Base-by-base conservation (phyloP, 1,140 invertebrate species). In the Leptoteleia sp. region DNA sequence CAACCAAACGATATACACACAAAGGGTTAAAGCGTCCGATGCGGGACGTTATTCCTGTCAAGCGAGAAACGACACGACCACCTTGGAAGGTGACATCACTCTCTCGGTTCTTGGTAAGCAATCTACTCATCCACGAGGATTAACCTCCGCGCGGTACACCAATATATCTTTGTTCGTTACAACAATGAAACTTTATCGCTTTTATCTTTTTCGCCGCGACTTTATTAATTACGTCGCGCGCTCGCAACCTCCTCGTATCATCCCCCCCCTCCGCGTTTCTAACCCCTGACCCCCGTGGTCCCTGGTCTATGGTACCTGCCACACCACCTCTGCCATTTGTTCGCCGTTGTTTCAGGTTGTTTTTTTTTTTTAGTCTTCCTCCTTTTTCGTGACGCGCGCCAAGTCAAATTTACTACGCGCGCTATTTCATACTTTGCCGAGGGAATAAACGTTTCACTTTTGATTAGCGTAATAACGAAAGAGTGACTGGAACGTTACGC, bases 1-100 rank as follows among this genome's bases (percentile, higher is more conserved):
- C 37, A 95, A 95, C 88, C 94, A 95, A 87, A 95, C 94, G 91
- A n/a, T n/a, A n/a, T n/a, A n/a, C n/a, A n/a, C n/a, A n/a, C n/a
- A n/a, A n/a, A n/a, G n/a, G n/a, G n/a, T 93, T 15, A 89, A 90
- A 22, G 85, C 90, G 27, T 90, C 89, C 8, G 94, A 94, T 84
- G 91, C 91, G 35, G 94, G 94, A 45, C 92, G 93, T 84, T 95
- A 94, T 88, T 93, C 93, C 9, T 95, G 94, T 83, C 88, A 92
- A 11, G 90, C 94, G 38, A 91, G 91, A 83, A 94, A 94, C 85
- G 93, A 94, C 81, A 93, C 93, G 0, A 91, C 92, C 79, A 90
- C 90, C 61, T 87, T 92, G 59, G 90, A 90, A 31, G 93, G 93
- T 82, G 92, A 92, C 35, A 92, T 94, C 64, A 90, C 89, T 40